Base-by-base conservation (phyloP, 1,140 invertebrate species). In the Scaptomyza graminum region DNA sequence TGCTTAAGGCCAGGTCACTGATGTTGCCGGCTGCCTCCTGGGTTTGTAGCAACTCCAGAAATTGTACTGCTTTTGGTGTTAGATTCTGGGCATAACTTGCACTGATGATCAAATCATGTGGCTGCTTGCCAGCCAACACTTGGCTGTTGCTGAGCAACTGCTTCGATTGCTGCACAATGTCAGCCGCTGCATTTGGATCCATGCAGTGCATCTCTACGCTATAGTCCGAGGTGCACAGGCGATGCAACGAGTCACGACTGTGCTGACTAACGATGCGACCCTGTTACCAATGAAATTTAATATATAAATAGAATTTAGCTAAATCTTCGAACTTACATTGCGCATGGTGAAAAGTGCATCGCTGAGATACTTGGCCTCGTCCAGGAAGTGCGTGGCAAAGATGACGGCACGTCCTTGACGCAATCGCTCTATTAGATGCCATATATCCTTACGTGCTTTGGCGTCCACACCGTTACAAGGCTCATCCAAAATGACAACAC, bases 401-500 rank as follows among this genome's bases (percentile, higher is more conserved):
- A 96, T 92, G 13, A 96, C 94, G 1, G 95, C 95, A 4, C 95
- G 93, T 55, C 94, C 94, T 31, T 93, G 92, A 22, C 94, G 93
- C 71, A 95, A 92, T 43, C 93, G 93, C 71, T 94, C 93, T 67
- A 97, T 95, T 54, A 96, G 93, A 43, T 94, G 94, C 96, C 96
- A 97, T 41, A 97, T 94, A 50, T 95, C 94, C 61, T 96, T 94
- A 7, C 92, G 72, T 0, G 96, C 95, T 11, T 95, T 94, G 0
- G 96, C 95, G 90, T 97, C 96, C 11, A 97, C 96, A 1, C 96
- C 96, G 51, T 95, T 95, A 6, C 95, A 96, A 3, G 96, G 96
- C 74, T 97, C 96, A 88, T 97, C 97, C 61, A 99, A 92, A 66
- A 98, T 96, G 7, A 97, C 95, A 1, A 98, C 93, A 44, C 95